phyloP scores from a whole-genome alignment of 1,140 invertebrate species.

The Brachionus paranguensis region DNA sequence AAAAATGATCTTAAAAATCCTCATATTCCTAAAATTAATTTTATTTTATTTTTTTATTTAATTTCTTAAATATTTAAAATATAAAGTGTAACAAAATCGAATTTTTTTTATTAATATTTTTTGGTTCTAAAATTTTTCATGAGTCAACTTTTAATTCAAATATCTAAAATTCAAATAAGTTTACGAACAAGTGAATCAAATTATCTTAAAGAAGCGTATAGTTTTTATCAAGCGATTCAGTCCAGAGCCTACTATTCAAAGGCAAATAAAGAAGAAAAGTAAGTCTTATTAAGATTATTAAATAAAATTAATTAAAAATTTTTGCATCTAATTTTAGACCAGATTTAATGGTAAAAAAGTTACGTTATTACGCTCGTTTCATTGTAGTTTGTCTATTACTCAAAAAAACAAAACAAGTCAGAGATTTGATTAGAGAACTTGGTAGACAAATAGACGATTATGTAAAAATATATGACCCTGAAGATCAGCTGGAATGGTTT shows the following conservation, averaged over 20 bases:
- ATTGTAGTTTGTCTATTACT: conserved; percentile 89
- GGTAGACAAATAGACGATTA: conserved; percentile 78
- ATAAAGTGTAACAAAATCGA: too few species aligned
- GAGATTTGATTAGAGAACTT: conserved; percentile 79
- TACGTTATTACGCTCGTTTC: conserved; percentile 90
- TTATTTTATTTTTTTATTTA: too few species aligned
- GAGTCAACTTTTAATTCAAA: conserved; percentile 56
- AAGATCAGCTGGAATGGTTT: conserved; percentile 87
- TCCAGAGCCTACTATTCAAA: conserved; percentile 87
- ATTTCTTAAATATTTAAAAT: too few species aligned
- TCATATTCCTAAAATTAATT: too few species aligned
- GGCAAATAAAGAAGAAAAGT: conserved; percentile 83
- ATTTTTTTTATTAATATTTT: too few species aligned
- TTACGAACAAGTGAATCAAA: conserved; percentile 88
- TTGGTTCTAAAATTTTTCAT: too few species aligned
- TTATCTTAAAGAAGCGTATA: conserved; percentile 88
- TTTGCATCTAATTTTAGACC: conserved; percentile 59
- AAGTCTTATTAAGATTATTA: conserved; percentile 41
- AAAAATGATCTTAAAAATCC: too few species aligned
- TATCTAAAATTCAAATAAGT: conserved; percentile 35
- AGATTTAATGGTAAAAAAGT: conserved; percentile 93
- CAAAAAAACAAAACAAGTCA: conserved; percentile 86
- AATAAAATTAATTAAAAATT: background rate
- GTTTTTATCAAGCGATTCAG: conserved; percentile 90
- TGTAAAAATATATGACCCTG: conserved; percentile 85